Conservation (phyloP, 2,888 invertebrate species). For the Cartodere bifasciata region DNA sequence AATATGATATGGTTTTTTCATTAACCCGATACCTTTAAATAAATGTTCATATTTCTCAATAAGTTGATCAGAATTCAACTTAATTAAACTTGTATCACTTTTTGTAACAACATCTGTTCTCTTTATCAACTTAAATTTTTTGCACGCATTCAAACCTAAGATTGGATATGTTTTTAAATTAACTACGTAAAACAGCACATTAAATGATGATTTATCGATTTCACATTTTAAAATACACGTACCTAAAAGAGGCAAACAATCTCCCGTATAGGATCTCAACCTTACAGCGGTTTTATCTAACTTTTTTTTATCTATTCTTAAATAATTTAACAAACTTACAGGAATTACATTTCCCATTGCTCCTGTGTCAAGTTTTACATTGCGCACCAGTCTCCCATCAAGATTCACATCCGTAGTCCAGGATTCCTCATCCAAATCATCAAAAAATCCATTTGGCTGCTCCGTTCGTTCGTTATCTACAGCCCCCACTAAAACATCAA, state of each 20-base stretch:
- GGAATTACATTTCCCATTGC: conserved; percentile 12
- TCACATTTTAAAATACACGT: conserved; percentile 11
- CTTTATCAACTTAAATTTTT: background rate
- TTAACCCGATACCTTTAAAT: conserved; percentile 10
- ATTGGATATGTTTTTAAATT: too few species aligned
- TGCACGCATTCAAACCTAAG: conserved; percentile 3
- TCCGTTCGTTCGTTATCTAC: conserved; percentile 4
- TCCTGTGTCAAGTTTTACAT: conserved; percentile 12
- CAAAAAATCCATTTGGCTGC: too few species aligned
- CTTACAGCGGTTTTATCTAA: conserved; percentile 8
- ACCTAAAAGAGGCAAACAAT: conserved; percentile 10
- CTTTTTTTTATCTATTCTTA: conserved; percentile 4
- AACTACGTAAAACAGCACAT: too few species aligned
- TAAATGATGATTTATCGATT: too few species aligned
- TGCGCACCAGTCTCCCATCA: too few species aligned
- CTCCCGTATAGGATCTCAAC: conserved; percentile 10
- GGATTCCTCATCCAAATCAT: conserved; percentile 4
- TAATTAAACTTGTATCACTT: background rate
- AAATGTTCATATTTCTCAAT: conserved; percentile 1
- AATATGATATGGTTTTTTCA: conserved; percentile 11
- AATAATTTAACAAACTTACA: conserved; percentile 1
- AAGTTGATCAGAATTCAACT: background rate
- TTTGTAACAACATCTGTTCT: background rate
- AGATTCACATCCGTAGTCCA: conserved; percentile 4
- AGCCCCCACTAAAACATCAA: conserved; percentile 5